Evolutionary conservation across 2,113 vertebrate species (phyloP).

Genomic region (Mastomys natalensis): DNA sequence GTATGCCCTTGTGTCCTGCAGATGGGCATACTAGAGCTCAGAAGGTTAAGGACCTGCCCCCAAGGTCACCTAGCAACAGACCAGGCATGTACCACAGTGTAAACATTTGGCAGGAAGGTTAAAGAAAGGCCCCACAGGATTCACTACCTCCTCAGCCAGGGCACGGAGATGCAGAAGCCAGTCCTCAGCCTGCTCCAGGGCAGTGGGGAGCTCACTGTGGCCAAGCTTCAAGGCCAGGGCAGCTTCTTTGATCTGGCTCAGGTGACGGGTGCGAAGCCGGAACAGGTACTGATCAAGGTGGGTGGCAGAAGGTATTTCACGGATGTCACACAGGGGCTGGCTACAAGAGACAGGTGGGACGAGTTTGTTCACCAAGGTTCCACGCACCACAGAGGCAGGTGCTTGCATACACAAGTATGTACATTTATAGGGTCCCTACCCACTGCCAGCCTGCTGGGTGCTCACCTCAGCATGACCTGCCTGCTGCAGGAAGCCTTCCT

Average conservation of each 20-base stretch:
- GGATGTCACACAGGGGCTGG: conserved; percentile 86
- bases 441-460: neutral
- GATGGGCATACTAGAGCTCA: neutral
- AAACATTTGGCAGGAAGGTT: neutral
- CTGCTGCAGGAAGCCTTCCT: conserved; percentile 8
- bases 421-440: neutral
- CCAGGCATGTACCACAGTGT: neutral
- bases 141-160: conserved; percentile 93
- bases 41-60: neutral
- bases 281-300: conserved; percentile 92
- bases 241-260: conserved; percentile 89
- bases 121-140: neutral
- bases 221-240: conserved; percentile 89
- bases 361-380: neutral
- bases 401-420: rapidly evolving
- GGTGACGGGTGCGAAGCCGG: conserved; percentile 88
- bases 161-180: conserved; percentile 90
- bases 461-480: neutral
- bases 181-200: conserved; percentile 95
- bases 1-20: neutral
- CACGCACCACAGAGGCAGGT: neutral
- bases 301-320: conserved; percentile 87
- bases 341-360: conserved; percentile 79
- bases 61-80: neutral
- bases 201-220: conserved; percentile 84